These are phyloP conservation scores for Miltochrista miniata DNA, from an alignment of 2,888 invertebrate genomes.

Conservation along the genomic window DNA sequence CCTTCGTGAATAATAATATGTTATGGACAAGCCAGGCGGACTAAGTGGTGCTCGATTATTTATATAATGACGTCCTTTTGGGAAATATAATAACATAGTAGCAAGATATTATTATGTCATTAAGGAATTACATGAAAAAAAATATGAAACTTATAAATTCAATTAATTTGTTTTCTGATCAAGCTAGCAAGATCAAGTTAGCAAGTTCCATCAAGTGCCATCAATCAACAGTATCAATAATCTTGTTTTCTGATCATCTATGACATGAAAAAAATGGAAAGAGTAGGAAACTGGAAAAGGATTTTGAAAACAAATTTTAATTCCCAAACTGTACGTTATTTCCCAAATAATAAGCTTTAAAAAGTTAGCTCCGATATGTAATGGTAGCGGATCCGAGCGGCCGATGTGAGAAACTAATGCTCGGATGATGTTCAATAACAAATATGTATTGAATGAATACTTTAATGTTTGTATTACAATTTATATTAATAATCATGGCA, in stretches of 20 bases:
- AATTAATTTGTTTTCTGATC: no score
- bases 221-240: no score
- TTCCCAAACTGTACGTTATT: conserved; percentile 15
- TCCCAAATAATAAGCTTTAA: conserved; percentile 18
- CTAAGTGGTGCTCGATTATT: conserved; percentile 16
- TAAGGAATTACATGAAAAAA: not conserved
- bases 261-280: no score
- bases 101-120: not conserved
- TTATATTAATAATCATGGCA: conserved; percentile 38
- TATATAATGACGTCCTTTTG: conserved; percentile 11
- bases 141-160: no score
- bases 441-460: conserved; percentile 36
- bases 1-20: conserved; percentile 53
- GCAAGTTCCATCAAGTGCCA: no score
- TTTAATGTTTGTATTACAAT: conserved; percentile 39
- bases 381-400: conserved; percentile 5
- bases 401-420: no score
- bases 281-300: not conserved
- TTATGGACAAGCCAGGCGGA: conserved; percentile 14
- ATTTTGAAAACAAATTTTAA: not conserved
- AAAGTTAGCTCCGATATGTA: conserved; percentile 56
- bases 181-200: no score
- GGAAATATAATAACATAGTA: conserved; percentile 10
- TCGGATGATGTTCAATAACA: conserved; percentile 10
- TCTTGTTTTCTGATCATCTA: no score